Conservation (phyloP, 2,888 invertebrate species). For the Drosophila greeni region DNA sequence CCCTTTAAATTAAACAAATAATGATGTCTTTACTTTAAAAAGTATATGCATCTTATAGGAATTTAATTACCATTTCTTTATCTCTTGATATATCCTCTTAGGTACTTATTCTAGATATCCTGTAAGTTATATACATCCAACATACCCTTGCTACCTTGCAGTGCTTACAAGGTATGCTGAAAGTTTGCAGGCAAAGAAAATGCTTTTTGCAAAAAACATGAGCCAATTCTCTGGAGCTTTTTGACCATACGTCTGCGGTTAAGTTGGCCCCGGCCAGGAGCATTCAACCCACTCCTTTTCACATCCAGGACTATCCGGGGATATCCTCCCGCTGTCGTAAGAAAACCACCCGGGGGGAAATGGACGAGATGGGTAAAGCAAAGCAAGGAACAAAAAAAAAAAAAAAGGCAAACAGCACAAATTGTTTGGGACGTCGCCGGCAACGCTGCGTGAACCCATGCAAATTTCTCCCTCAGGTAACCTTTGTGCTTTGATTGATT, state of each 20-base stretch:
- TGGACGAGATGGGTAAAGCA: conserved; percentile 11
- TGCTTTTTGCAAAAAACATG: conserved; percentile 53
- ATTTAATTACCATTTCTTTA: background rate
- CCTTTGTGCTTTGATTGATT: conserved; percentile 72
- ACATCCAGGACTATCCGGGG: conserved; percentile 9
- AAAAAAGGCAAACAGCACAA: conserved; percentile 49
- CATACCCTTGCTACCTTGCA: conserved; percentile 5
- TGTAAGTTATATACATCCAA: background rate
- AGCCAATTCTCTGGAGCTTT: conserved; percentile 66
- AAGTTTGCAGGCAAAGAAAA: conserved; percentile 38
- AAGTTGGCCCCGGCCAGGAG: conserved; percentile 52
- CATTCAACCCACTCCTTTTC: conserved; percentile 48
- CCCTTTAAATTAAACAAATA: background rate
- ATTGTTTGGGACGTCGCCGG: conserved; percentile 62
- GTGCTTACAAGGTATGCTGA: conserved; percentile 26
- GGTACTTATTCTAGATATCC: background rate
- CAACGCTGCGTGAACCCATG: conserved; percentile 66
- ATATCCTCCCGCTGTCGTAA: conserved; percentile 7
- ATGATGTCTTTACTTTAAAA: too few relatives aligned
- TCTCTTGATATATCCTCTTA: background rate
- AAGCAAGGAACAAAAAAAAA: conserved; percentile 17
- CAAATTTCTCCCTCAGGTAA: conserved; percentile 72
- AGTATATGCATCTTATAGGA: background rate
- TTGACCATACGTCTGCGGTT: conserved; percentile 72
- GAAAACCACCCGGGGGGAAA: conserved; percentile 32